These are phyloP conservation scores for Tribolium madens DNA, from an alignment of 1,140 invertebrate genomes.

Conservation along the genomic window DNA sequence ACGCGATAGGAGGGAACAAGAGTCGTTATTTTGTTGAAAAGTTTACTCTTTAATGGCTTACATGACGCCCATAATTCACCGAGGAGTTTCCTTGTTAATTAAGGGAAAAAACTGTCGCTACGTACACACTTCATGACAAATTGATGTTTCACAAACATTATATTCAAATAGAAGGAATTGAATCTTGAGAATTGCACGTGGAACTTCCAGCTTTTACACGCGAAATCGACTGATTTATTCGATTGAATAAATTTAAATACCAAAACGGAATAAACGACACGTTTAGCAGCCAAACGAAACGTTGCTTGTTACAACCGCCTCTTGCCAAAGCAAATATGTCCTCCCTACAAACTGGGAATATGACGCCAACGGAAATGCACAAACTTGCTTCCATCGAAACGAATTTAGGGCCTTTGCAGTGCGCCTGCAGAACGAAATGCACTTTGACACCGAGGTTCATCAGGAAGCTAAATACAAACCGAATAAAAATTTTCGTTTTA, in stretches of 20 bases:
- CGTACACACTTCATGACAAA: conserved; percentile 42
- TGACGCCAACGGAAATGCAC: conserved; percentile 10
- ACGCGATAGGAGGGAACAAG: conserved; percentile 13
- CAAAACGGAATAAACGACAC: conserved; percentile 53
- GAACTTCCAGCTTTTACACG: conserved; percentile 54
- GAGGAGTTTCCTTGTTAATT: conserved; percentile 4
- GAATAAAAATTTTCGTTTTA: too few relatives aligned
- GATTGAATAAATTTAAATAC: conserved; percentile 59
- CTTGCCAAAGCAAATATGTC: conserved; percentile 19
- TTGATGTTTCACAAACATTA: conserved; percentile 50
- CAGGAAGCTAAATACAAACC: background rate
- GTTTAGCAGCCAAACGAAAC: conserved; percentile 50
- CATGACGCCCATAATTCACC: conserved; percentile 25
- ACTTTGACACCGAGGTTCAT: background rate
- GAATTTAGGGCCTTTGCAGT: background rate
- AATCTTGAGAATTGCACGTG: conserved; percentile 48
- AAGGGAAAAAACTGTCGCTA: background rate
- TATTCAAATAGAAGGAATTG: conserved; percentile 52
- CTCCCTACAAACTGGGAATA: conserved; percentile 6
- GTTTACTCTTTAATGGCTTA: conserved; percentile 26
- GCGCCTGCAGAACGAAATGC: background rate
- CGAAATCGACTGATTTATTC: conserved; percentile 58
- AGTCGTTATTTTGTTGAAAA: conserved; percentile 19
- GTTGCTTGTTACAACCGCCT: conserved; percentile 48
- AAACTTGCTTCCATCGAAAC: conserved; percentile 3